Evolutionary conservation across 1,140 invertebrate species (phyloP), one percentile per base, ranked within the genome.

Genomic region (Oryzaephilus surinamensis): DNA sequence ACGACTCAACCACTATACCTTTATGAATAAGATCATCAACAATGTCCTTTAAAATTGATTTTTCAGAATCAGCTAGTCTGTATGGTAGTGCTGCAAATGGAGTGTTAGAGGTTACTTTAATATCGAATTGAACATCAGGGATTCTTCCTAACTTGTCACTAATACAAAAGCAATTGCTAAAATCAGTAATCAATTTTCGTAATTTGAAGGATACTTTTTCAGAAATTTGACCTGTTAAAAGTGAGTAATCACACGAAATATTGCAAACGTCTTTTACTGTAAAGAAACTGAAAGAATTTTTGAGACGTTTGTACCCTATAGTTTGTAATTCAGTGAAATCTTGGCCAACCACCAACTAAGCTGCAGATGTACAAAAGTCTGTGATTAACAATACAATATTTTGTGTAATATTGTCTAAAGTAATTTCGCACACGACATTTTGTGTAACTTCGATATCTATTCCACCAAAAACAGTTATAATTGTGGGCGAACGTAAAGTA

Each of bases 1-100:
- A 20, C 2, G 51, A 54, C 42, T 51, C 52, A 14, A 37, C 30
- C 29, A 49, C 32, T 6, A 49, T 49, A 19, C 14, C 31, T 15
- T 23, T 21, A 24, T 41, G 24, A 10, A 51, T 3, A 38, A 53
- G 42, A 2, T 51, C 43, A 20, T 52, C 26, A 7, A 54, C 32
- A 45, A 47, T 50, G 1, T 42, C 16, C 7, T 37, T 11, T 7
- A 52, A 40, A n/a, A 29, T 7, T 18, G 11, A 11, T 28, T 41
- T 26, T 27, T 54, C 47, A 4, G 32, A 3, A 24, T 36, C 27
- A 3, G 47, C 43, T 21, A 54, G 14, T 11, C 47, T 35, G 23
- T 46, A 38, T 4, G 39, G 42, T 20, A 40, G 15, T 27, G 41
- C 42, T 1, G 48, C 40, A 5, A 47, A 35, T 4, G 53, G 51